phyloP scores from a whole-genome alignment of 2,113 vertebrate genomes.

The Beaufortia kweichowensis region DNA sequence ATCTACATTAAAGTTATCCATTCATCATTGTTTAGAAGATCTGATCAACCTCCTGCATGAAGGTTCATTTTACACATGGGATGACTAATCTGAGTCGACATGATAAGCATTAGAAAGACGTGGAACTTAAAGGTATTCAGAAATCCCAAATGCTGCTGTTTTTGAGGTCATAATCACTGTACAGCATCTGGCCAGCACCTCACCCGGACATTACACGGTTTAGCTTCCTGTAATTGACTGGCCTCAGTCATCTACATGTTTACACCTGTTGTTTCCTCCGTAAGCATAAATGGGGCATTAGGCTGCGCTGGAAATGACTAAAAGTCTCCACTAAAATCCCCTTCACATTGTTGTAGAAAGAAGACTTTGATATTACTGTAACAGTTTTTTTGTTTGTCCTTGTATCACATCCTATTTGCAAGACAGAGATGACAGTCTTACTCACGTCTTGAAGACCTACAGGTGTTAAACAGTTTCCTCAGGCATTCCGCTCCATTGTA shows the following conservation, averaged over 20 bases:
- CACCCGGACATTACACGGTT: constrained; percentile 66
- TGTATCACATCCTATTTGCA: constrained; percentile 71
- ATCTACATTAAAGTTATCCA: constrained; percentile 75
- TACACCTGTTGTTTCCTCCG: constrained; percentile 55
- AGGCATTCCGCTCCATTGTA: constrained; percentile 49
- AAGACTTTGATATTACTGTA: constrained; percentile 59
- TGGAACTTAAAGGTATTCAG: constrained; percentile 36
- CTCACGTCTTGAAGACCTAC: constrained; percentile 60
- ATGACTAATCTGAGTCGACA: constrained; percentile 24
- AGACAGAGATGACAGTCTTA: constrained; percentile 46
- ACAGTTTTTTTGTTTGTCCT: constrained; percentile 8
- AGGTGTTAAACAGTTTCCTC: constrained; percentile 78
- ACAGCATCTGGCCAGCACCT: constrained; percentile 67
- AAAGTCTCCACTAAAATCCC: constrained; percentile 60
- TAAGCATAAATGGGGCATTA: constrained; percentile 45
- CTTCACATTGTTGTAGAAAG: constrained; percentile 56
- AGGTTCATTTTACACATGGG: constrained; percentile 59
- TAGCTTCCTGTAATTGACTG: constrained; percentile 69
- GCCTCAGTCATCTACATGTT: constrained; percentile 42
- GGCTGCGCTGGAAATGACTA: constrained; percentile 63
- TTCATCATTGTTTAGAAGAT: constrained; percentile 70
- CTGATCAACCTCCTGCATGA: constrained; percentile 64
- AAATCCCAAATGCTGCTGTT: constrained; percentile 4
- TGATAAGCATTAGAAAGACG: constrained; percentile 18
- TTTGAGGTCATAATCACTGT: constrained; percentile 41